Percentiles rank a stretch among this genome's conserved stretches.
Conservation (phyloP, 2,888 invertebrate genomes). For the Andrena camellia region DNA sequence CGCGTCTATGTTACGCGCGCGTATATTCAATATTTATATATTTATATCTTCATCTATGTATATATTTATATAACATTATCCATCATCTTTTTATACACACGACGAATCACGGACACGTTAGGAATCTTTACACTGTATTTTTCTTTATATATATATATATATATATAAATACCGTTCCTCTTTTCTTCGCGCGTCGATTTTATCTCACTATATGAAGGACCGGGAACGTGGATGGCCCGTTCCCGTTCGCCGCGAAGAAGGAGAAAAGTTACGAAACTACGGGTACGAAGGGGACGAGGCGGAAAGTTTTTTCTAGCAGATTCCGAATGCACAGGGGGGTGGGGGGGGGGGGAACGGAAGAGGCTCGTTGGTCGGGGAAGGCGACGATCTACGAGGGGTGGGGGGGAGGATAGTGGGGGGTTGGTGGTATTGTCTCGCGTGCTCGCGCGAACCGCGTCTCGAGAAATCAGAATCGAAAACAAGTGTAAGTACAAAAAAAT, state of each 20-base stretch:
- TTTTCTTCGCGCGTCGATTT: neutral
- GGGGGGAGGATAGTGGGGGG: neutral
- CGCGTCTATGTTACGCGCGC: neutral
- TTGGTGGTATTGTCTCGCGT: constrained; percentile 7
- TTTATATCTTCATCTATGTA: constrained; percentile 56
- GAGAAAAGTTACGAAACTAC: neutral
- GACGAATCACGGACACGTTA: constrained; percentile 66
- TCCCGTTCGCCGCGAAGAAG: neutral
- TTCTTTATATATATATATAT: constrained; percentile 48
- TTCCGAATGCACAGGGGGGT: neutral
- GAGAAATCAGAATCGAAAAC: constrained; percentile 74
- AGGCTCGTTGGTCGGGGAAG: neutral
- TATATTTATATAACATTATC: constrained; percentile 22
- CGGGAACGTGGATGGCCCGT: neutral
- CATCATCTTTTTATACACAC: constrained; percentile 51
- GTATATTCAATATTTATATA: constrained; percentile 25
- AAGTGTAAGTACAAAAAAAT: constrained; percentile 81
- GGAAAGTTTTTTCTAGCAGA: no score
- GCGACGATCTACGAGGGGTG: neutral
- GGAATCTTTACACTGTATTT: constrained; percentile 75
- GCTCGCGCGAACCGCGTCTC: constrained; percentile 24
- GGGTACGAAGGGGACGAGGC: neutral
- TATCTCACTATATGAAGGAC: constrained; percentile 1
- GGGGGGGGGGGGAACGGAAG: constrained; percentile 12
- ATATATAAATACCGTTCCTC: neutral